Conservation (phyloP, 2,888 invertebrate genomes). For the Sclerodermus sp. region DNA sequence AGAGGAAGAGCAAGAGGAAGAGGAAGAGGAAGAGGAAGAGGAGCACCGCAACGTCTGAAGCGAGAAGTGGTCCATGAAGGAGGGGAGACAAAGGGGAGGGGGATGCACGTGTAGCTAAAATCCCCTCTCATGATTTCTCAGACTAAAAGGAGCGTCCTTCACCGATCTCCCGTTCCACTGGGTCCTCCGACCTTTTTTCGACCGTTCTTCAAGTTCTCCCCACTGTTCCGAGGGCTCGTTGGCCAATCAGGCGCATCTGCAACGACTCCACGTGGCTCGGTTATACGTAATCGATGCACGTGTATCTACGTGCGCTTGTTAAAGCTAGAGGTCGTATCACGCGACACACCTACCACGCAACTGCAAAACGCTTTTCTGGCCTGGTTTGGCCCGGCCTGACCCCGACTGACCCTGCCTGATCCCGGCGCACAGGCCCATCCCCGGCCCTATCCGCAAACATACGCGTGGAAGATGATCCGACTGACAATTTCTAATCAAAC, state of each 20-base stretch:
- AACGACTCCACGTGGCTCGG: slow-evolving; percentile 26
- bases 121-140: slow-evolving; percentile 25
- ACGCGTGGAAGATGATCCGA: too few relatives aligned
- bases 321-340: too few relatives aligned
- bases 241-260: slow-evolving; percentile 23
- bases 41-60: background rate
- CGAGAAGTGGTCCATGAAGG: background rate
- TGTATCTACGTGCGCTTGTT: too few relatives aligned
- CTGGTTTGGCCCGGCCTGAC: too few relatives aligned
- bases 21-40: too few relatives aligned
- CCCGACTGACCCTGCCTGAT: too few relatives aligned
- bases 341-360: too few relatives aligned
- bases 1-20: background rate
- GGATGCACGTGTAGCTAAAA: slow-evolving; percentile 28
- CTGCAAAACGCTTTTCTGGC: too few relatives aligned
- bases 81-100: slow-evolving; percentile 14
- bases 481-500: too few relatives aligned
- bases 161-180: slow-evolving; percentile 25
- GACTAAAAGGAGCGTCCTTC: slow-evolving; percentile 33
- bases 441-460: too few relatives aligned
- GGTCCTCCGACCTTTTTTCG: slow-evolving; percentile 16
- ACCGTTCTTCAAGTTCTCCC: slow-evolving; percentile 9
- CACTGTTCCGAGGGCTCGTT: slow-evolving; percentile 11
- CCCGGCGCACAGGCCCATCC: too few relatives aligned
- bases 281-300: slow-evolving; percentile 23